Conservation (phyloP, 2,797 vertebrate species). For the Spinus pinus region DNA sequence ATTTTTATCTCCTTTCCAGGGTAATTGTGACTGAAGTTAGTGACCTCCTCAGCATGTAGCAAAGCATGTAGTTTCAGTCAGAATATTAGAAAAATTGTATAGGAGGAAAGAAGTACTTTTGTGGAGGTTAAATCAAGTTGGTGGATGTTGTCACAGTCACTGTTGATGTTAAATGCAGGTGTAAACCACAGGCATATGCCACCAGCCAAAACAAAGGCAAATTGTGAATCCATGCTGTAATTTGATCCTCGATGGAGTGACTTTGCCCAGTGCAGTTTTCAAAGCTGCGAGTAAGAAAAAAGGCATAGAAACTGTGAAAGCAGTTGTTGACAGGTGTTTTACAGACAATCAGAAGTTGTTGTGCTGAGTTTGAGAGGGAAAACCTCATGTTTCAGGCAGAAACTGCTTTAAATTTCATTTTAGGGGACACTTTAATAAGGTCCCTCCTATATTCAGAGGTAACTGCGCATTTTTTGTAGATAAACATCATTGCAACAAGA, state of each 20-base stretch:
- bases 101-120: neutral
- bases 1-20: neutral
- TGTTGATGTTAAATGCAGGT: neutral
- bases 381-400: neutral
- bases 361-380: fast-evolving
- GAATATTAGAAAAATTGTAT: neutral
- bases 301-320: neutral
- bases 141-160: neutral
- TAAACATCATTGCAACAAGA: neutral
- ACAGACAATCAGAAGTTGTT: neutral
- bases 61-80: neutral
- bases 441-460: neutral
- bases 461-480: neutral
- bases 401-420: neutral
- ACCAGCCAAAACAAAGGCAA: neutral
- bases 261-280: neutral
- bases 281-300: neutral
- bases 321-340: neutral
- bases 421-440: fast-evolving
- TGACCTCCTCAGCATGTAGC: neutral
- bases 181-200: neutral
- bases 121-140: neutral
- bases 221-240: neutral
- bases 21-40: neutral
- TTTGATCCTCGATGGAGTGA: neutral